A percentile compares a stretch with the other conserved stretches of the same genome.
Evolutionary conservation across 2,888 invertebrate species (phyloP).

Genomic region (Drosophila algonquin): DNA sequence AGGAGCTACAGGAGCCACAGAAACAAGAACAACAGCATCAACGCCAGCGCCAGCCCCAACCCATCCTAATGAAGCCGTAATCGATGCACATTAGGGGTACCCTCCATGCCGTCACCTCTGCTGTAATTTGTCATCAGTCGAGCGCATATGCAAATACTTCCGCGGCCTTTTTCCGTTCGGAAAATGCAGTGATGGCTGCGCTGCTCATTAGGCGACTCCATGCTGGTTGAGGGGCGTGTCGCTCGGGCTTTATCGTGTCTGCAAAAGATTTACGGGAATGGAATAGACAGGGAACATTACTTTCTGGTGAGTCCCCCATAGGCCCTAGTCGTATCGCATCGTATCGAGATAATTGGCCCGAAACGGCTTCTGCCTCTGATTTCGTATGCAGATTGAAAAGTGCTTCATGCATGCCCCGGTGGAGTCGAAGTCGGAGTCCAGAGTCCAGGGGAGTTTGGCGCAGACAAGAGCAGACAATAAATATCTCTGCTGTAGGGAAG

Average conservation of each 20-base stretch:
- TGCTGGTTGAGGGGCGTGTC: neutral
- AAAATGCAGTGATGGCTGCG: conserved; percentile 42
- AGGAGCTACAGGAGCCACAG: neutral
- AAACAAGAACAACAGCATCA: conserved; percentile 33
- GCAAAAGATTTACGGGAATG: neutral
- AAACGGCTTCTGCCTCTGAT: conserved; percentile 32
- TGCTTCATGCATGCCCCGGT: conserved; percentile 31
- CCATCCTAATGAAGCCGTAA: conserved; percentile 63
- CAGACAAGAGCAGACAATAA: conserved; percentile 54
- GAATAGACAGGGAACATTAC: neutral
- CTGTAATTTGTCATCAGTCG: conserved; percentile 41
- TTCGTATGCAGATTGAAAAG: conserved; percentile 69
- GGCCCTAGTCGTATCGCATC: neutral
- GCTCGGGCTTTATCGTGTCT: neutral
- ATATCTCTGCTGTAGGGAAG: conserved; percentile 40
- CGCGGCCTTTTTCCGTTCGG: conserved; percentile 18
- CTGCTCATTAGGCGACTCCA: conserved; percentile 43
- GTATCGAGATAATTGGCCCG: conserved; percentile 27
- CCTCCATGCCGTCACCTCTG: neutral
- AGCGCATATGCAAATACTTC: conserved; percentile 57
- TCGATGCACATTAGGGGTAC: conserved; percentile 36
- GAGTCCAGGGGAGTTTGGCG: conserved; percentile 1
- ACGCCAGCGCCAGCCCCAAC: neutral
- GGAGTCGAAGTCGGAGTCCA: neutral
- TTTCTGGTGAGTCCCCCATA: neutral